A percentile compares a stretch with the other conserved stretches of the same genome.
Conservation (phyloP, 2,888 invertebrate species). For the Andrena hattorfiana region DNA sequence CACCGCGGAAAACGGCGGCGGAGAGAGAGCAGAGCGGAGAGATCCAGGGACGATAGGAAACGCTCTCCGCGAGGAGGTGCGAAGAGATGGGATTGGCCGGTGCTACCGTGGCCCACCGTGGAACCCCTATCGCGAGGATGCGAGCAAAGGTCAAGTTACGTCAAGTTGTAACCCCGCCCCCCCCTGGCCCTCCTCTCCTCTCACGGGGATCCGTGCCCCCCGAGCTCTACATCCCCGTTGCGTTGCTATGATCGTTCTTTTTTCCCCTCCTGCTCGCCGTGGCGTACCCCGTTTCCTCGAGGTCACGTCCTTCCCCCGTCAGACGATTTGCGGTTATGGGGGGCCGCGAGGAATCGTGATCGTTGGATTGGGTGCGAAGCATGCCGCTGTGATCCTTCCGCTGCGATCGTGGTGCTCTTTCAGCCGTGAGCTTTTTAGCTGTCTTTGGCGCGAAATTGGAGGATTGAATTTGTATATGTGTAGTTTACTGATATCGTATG, state of each 20-base stretch:
- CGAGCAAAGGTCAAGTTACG: slow-evolving; percentile 63
- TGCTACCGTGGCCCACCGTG: slow-evolving; percentile 44
- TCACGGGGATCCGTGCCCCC: neutral
- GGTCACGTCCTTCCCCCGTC: slow-evolving; percentile 64
- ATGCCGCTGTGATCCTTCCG: neutral
- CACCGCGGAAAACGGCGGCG: slow-evolving; percentile 73
- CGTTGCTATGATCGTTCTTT: neutral
- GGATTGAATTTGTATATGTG: too few relatives aligned
- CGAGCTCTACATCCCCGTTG: slow-evolving; percentile 25
- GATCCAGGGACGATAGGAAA: slow-evolving; percentile 62
- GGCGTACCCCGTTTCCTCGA: slow-evolving; percentile 53
- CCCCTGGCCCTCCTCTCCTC: slow-evolving; percentile 6
- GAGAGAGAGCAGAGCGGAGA: slow-evolving; percentile 30
- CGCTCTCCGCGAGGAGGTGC: slow-evolving; percentile 60
- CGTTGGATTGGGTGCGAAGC: slow-evolving; percentile 37
- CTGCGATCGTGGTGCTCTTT: neutral
- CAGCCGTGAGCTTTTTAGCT: neutral
- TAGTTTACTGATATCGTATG: too few relatives aligned
- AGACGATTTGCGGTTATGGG: slow-evolving; percentile 64
- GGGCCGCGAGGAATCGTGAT: slow-evolving; percentile 49
- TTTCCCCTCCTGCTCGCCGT: neutral
- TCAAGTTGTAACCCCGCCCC: slow-evolving; percentile 50
- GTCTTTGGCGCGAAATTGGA: too few relatives aligned
- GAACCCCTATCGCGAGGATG: slow-evolving; percentile 45
- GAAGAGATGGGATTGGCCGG: slow-evolving; percentile 72